A percentile compares a stretch with the other conserved stretches of the same genome.
Conservation (phyloP, 2,113 vertebrate species). For the Brachionichthys hirsutus region DNA sequence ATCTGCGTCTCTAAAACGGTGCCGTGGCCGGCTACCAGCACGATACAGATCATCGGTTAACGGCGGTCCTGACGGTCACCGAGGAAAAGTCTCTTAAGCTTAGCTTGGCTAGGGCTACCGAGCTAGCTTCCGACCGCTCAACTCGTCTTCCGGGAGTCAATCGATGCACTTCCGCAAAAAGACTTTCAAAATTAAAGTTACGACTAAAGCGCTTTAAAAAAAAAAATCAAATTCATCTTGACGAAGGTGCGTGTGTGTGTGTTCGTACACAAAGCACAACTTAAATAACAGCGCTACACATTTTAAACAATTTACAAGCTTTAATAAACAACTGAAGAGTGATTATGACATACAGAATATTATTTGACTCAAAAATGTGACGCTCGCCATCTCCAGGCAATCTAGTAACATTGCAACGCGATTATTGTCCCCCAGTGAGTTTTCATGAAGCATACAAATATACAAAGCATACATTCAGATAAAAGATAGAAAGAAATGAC, state of each 20-base stretch:
- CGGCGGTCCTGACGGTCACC: no score
- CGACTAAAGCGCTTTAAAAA: no score
- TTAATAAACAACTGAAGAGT: conserved; percentile 39
- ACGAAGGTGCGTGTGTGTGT: no score
- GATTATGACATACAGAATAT: conserved; percentile 38
- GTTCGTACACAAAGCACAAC: no score
- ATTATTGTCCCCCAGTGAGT: conserved; percentile 47
- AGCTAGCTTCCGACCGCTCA: no score
- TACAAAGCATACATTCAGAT: conserved; percentile 30
- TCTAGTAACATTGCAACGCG: conserved; percentile 66
- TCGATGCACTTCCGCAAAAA: background rate
- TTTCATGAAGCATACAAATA: conserved; percentile 49
- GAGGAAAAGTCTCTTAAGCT: rapidly evolving
- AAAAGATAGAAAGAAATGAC: conserved; percentile 24
- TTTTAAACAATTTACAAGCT: conserved; percentile 28
- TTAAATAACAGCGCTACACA: background rate
- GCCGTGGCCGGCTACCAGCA: conserved; percentile 82
- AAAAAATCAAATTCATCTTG: conserved; percentile 21
- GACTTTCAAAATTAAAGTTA: conserved; percentile 54
- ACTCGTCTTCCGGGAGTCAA: background rate
- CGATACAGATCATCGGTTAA: conserved; percentile 77
- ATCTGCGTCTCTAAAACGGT: conserved; percentile 79
- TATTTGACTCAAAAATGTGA: conserved; percentile 40
- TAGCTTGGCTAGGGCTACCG: rapidly evolving
- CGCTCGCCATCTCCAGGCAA: conserved; percentile 9